These are phyloP conservation scores for Brachirus orientalis DNA, from an alignment of 2,113 vertebrate species.

Conservation along the genomic window DNA sequence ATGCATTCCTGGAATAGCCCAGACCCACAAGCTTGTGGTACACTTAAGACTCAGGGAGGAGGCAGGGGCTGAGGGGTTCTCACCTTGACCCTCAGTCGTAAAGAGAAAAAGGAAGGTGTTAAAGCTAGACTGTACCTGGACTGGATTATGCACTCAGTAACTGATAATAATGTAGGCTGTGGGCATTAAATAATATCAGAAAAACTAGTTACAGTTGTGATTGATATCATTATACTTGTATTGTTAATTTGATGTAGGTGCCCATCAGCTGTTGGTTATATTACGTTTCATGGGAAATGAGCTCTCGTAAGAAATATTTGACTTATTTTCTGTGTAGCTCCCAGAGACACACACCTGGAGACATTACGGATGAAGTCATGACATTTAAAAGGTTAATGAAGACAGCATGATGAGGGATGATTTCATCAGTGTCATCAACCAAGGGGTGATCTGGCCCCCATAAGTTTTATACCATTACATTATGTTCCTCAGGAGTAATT, in stretches of 20 bases:
- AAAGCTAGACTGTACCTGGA: neutral
- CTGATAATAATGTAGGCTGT: too few relatives aligned
- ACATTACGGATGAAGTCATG: slow-evolving; percentile 25
- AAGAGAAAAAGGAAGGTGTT: slow-evolving; percentile 2
- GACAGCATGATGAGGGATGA: slow-evolving; percentile 13
- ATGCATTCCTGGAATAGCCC: slow-evolving; percentile 73
- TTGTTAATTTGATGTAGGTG: too few relatives aligned
- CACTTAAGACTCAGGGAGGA: slow-evolving; percentile 45
- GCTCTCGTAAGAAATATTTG: slow-evolving; percentile 16
- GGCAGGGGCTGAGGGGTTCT: slow-evolving; percentile 15
- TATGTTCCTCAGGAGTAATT: slow-evolving; percentile 1
- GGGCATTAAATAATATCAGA: too few relatives aligned
- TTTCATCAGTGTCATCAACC: slow-evolving; percentile 6
- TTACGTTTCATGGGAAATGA: neutral
- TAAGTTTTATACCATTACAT: neutral
- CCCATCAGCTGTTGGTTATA: too few relatives aligned
- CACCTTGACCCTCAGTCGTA: slow-evolving; percentile 4
- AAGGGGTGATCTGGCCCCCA: neutral
- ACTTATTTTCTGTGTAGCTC: slow-evolving; percentile 13
- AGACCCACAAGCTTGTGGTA: slow-evolving; percentile 42
- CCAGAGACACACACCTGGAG: neutral
- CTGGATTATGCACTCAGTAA: too few relatives aligned
- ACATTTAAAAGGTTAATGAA: slow-evolving; percentile 33
- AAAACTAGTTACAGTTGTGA: too few relatives aligned
- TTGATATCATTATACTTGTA: too few relatives aligned